Evolutionary conservation across 2,888 invertebrate species (phyloP).

Genomic region (Antheraea assamensis): DNA sequence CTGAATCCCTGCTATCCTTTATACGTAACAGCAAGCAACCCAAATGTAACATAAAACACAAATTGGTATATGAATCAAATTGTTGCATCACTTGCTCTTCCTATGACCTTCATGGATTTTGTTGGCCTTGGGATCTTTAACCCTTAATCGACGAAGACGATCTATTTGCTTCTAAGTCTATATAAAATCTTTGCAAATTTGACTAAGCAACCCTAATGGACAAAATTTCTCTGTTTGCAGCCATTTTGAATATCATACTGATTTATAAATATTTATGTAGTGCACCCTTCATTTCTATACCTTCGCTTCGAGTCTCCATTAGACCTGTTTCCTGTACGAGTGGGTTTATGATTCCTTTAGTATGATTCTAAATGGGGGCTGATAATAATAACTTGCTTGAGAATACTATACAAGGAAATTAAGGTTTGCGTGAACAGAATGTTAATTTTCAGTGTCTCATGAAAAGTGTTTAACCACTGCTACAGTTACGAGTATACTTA

Average conservation of each 20-base stretch:
- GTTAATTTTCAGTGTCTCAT: background rate
- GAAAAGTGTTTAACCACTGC: background rate
- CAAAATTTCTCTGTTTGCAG: slow-evolving; percentile 37
- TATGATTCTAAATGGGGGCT: background rate
- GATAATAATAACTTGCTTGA: slow-evolving; percentile 1
- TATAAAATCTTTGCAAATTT: slow-evolving; percentile 19
- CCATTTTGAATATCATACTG: slow-evolving; percentile 51
- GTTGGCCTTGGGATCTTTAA: background rate
- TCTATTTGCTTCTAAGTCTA: slow-evolving; percentile 16
- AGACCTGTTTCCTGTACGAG: slow-evolving; percentile 28
- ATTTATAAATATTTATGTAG: slow-evolving; percentile 35
- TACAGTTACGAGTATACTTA: background rate
- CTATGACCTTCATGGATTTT: background rate
- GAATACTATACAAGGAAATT: background rate
- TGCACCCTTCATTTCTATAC: slow-evolving; percentile 35
- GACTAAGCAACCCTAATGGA: slow-evolving; percentile 17
- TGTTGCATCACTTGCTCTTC: too few relatives aligned
- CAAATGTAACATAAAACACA: background rate
- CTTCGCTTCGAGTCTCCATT: slow-evolving; percentile 22
- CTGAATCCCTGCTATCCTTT: too few relatives aligned
- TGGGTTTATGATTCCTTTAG: slow-evolving; percentile 6
- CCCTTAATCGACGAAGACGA: background rate
- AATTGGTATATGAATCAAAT: too few relatives aligned
- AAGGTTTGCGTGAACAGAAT: background rate
- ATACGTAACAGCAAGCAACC: too few relatives aligned